Base-by-base conservation (phyloP, 2,113 vertebrate genomes). In the Pseudopipra pipra region DNA sequence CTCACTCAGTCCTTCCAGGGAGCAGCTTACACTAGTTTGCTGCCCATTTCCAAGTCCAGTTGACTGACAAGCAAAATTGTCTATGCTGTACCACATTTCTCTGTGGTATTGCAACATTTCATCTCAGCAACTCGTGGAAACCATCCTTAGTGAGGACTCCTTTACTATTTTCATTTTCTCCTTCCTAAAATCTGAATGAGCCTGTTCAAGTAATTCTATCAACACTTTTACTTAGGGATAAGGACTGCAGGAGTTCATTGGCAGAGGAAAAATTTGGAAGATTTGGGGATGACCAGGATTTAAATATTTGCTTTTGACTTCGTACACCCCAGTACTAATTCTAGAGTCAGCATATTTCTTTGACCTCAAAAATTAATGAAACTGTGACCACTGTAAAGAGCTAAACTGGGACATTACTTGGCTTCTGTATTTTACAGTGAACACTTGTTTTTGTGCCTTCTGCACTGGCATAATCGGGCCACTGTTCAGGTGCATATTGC, bases 401-500 rank as follows among this genome's bases (percentile, higher is more conserved):
- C 67, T 89, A 58, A 78, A 70, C 59, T 18, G 13, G 11, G 33
- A 47, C 37, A 28, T 41, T 62, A 27, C n/a, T 87, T 18, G 2
- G 13, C 55, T 54, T 55, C 30, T 49, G 47, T 30, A 37, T 67
- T 94, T 93, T 66, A 66, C 33, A 83, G 51, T n/a, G 75, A 94
- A 41, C 8, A 3, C 31, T 78, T 8, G 1, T 39, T 85, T 88
- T 87, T 77, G 63, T 93, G 87, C 75, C 47, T 95, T 77, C 79
- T 83, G 47, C 55, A 16, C 33, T 93, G 93, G 82, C 92, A 94
- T 92, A 95, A 77, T 63, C 46, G 30, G 56, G 58, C 75, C 87
- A 76, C 87, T 91, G 93, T 93, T 97, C 71, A 94, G 90, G 92
- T 96, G 88, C 27, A 46, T 59, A 71, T 78, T 93, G 85, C 95